phyloP scores from a whole-genome alignment of 2,888 invertebrate species.

The Dryocosmus kuriphilus region DNA sequence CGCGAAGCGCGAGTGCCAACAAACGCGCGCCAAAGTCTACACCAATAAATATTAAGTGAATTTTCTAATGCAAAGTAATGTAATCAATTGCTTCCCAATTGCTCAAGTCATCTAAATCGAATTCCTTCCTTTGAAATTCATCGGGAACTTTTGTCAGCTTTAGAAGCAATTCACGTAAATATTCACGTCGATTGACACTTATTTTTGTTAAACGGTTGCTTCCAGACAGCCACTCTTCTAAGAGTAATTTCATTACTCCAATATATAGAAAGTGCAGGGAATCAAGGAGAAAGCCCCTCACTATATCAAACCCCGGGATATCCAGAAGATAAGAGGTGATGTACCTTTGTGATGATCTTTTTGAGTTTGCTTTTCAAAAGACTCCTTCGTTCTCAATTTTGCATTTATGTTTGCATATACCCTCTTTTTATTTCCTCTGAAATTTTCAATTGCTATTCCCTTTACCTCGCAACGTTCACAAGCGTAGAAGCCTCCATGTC shows the following conservation, averaged over 20 bases:
- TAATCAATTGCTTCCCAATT: conserved; percentile 50
- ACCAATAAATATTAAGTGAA: too few species aligned
- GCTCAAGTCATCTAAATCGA: conserved; percentile 27
- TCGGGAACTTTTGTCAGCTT: conserved; percentile 25
- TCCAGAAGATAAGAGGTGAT: conserved; percentile 39
- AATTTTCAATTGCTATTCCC: conserved; percentile 17
- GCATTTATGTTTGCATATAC: too few species aligned
- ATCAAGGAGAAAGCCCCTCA: conserved; percentile 36
- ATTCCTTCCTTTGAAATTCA: conserved; percentile 46
- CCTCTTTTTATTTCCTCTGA: conserved; percentile 32
- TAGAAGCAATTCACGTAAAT: neutral
- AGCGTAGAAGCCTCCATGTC: conserved; percentile 44
- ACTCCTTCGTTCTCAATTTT: conserved; percentile 39
- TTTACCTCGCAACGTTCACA: too few species aligned
- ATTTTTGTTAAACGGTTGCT: neutral
- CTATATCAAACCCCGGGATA: conserved; percentile 36
- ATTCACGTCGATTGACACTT: conserved; percentile 1
- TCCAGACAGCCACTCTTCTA: conserved; percentile 25
- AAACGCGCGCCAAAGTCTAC: too few species aligned
- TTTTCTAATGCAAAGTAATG: too few species aligned
- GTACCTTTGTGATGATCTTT: too few species aligned
- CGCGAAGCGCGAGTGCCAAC: too few species aligned
- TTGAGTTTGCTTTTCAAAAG: conserved; percentile 33
- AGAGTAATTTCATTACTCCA: too few species aligned
- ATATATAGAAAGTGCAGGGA: conserved; percentile 46